Evolutionary conservation across 2,888 invertebrate species (phyloP), one percentile per base, ranked within the genome.

Genomic region (Prionchulus punctatus): DNA sequence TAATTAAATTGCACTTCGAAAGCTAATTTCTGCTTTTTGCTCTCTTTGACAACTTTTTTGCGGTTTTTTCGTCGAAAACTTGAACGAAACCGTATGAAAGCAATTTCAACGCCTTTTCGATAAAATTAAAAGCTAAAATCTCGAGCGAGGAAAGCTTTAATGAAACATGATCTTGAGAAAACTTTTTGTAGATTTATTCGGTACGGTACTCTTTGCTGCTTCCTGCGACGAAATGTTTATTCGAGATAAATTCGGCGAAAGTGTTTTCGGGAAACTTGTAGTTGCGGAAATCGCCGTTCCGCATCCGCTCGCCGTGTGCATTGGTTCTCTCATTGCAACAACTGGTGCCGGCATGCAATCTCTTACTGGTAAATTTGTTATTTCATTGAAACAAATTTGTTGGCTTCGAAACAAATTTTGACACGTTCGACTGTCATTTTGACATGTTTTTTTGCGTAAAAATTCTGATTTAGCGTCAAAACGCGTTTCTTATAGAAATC

Each of bases 251-350:
- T 68, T 64, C 56, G 70, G 70, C 3, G 59, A 63, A 47, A 65
- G 67, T 7, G 70, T 69, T 18, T 60, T 64, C 63, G 69, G 69
- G 36, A 63, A 62, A 51, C 59, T 70, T 53, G 61, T 67, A 27
- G 66, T 70, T 18, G 68, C 69, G 1, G 67, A 70, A 57, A 54
- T 70, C 53, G 68, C 70, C 23, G 66, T 66, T 60, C 98, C 98
- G 2, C 90, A 92, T 72, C 86, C 94, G 67, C 90, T 91, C 88
- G 90, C 96, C 2, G 96, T 99, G 68, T 75, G 96, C 59, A 85
- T 96, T 66, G 98, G 98, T n/a, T 94, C 96, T 1, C 91, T 96
- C 73, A 79, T 96, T 49, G 96, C 98, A 2, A 98, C 98, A 1
- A 79, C 96, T 53, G 98, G 98, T 53, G 98, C 98, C 63, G 98